Evolutionary conservation across 2,113 vertebrate species (phyloP).

Genomic region (Sardina pilchardus): DNA sequence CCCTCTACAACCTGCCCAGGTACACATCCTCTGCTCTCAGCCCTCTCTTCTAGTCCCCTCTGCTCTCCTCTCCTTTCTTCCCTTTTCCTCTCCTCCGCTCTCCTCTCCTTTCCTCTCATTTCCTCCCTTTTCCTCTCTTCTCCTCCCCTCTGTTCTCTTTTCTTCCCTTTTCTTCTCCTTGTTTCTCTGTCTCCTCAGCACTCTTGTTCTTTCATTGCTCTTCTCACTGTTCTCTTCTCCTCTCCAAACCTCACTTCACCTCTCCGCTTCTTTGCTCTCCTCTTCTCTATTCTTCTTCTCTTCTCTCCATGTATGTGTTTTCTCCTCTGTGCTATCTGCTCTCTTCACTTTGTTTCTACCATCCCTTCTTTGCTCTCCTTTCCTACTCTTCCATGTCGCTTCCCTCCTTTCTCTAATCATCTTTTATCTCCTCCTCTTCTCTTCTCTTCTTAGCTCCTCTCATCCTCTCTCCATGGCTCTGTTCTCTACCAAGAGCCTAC

Average conservation of each 20-base stretch:
- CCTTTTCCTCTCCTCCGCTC: background rate
- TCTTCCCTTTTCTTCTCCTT: background rate
- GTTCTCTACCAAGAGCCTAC: background rate
- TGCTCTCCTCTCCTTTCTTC: background rate
- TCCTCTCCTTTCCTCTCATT: background rate
- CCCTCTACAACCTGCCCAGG: slow-evolving; percentile 96
- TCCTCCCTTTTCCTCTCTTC: background rate
- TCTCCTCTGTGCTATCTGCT: background rate
- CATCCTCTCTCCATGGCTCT: background rate
- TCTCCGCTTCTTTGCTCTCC: background rate
- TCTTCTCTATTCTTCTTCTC: background rate
- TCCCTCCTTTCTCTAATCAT: too few relatives aligned
- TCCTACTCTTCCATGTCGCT: background rate
- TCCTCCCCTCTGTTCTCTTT: background rate
- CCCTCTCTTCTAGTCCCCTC: background rate
- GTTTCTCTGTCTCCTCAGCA: background rate
- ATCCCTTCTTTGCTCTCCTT: background rate
- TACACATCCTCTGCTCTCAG: slow-evolving; percentile 62
- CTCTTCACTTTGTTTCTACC: too few relatives aligned
- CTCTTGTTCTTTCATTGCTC: background rate
- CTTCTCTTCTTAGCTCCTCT: background rate
- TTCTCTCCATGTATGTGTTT: background rate
- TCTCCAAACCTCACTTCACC: background rate
- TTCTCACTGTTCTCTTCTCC: background rate
- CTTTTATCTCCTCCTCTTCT: background rate